phyloP scores from a whole-genome alignment of 2,888 invertebrate genomes.

The Acrobasis suavella region DNA sequence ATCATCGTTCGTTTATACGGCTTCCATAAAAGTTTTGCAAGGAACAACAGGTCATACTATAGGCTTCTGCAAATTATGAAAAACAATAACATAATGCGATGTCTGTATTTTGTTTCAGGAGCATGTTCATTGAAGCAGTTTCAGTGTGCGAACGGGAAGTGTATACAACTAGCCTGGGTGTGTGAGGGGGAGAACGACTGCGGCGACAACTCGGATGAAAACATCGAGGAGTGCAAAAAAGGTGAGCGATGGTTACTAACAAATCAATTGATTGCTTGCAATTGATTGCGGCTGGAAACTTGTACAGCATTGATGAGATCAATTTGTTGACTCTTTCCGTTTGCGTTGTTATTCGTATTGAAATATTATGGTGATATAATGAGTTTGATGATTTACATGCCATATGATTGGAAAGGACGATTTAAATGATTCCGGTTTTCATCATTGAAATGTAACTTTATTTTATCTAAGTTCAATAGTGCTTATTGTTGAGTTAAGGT shows the following conservation, averaged over 20 bases:
- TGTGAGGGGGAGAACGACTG: conserved; percentile 92
- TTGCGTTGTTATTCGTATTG: background rate
- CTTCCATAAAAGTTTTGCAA: no score
- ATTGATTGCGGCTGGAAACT: background rate
- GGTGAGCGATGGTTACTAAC: conserved; percentile 66
- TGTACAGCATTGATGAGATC: background rate
- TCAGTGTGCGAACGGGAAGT: conserved; percentile 87
- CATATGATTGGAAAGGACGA: no score
- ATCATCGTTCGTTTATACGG: no score
- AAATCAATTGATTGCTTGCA: background rate
- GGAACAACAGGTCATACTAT: no score
- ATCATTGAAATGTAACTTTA: no score
- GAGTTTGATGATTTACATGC: background rate
- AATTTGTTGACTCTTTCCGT: conserved; percentile 2
- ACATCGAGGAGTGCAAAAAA: conserved; percentile 86
- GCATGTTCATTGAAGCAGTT: conserved; percentile 88
- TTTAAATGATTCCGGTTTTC: no score
- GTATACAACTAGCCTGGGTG: conserved; percentile 89
- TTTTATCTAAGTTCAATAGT: no score
- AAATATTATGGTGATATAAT: background rate
- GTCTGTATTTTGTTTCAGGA: conserved; percentile 53
- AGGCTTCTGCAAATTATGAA: no score
- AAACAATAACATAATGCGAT: background rate
- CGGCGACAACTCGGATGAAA: conserved; percentile 91
- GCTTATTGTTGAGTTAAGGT: no score